These are phyloP conservation scores for Tympanuchus pallidicinctus DNA, from an alignment of 2,113 vertebrate genomes.

Conservation along the genomic window DNA sequence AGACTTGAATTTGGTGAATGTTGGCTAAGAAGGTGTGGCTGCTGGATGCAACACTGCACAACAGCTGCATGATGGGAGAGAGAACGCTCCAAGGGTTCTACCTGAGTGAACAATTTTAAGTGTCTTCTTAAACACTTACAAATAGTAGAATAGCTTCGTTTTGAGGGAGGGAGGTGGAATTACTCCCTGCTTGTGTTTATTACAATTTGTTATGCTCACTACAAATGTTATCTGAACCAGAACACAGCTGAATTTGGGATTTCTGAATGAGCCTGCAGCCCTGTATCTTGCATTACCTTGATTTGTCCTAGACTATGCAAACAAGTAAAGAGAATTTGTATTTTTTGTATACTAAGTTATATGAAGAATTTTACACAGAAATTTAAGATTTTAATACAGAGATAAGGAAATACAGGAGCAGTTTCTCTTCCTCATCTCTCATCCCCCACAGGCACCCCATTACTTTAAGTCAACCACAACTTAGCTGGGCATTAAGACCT, in stretches of 20 bases:
- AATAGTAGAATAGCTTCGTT: neutral
- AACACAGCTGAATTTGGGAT: neutral
- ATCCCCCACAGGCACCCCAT: neutral
- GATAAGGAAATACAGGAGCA: neutral
- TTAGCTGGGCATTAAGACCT: neutral
- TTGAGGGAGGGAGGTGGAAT: neutral
- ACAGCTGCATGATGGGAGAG: neutral
- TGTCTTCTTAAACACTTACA: neutral
- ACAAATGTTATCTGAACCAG: slow-evolving; percentile 37
- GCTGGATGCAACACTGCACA: neutral
- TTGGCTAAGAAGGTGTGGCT: neutral
- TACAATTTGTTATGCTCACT: neutral
- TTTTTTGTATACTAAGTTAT: neutral
- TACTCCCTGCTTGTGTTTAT: slow-evolving; percentile 19
- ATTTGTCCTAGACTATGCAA: neutral
- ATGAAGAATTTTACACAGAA: neutral
- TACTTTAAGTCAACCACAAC: neutral
- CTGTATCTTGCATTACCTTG: slow-evolving; percentile 11
- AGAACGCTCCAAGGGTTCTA: neutral
- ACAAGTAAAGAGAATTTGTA: neutral
- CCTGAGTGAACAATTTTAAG: neutral
- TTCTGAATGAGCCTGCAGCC: neutral
- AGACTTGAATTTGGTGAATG: neutral
- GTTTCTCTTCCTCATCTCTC: neutral
- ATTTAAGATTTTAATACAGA: neutral